These are phyloP conservation scores for Mesembrinibis cayennensis DNA, from an alignment of 2,113 vertebrate species.

Conservation along the genomic window DNA sequence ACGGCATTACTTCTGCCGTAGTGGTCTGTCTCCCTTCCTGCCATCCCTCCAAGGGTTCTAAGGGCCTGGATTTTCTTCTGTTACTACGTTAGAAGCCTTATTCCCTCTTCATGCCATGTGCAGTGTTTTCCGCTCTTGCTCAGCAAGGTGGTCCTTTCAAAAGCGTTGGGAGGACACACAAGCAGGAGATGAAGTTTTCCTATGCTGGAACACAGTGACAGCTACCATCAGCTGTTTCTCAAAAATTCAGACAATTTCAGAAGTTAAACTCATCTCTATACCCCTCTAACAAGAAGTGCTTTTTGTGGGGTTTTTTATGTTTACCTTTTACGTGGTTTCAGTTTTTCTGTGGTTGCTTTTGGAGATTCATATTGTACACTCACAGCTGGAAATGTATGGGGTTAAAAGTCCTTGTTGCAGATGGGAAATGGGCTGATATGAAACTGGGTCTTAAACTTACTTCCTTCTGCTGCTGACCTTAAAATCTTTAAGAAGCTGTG, in stretches of 20 bases:
- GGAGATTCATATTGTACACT: background rate
- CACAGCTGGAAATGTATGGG: background rate
- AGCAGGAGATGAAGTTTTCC: background rate
- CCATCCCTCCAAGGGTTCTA: background rate
- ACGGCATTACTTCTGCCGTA: rapidly evolving
- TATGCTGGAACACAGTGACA: background rate
- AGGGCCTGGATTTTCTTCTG: background rate
- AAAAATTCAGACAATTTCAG: background rate
- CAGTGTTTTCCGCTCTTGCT: background rate
- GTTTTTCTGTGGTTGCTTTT: background rate
- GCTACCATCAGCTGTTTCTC: background rate
- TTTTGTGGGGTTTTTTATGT: background rate
- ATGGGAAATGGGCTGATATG: background rate
- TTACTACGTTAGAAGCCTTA: background rate
- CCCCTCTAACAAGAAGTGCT: background rate
- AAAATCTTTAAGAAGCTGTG: background rate
- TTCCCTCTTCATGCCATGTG: rapidly evolving
- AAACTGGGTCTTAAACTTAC: background rate
- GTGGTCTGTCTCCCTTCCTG: background rate
- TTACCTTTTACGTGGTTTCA: background rate
- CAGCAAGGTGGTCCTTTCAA: background rate
- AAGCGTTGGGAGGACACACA: background rate
- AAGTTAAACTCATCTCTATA: background rate
- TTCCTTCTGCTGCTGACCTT: background rate
- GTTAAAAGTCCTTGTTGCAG: background rate